Evolutionary conservation across 2,113 vertebrate species (phyloP).

Genomic region (Bos javanicus): DNA sequence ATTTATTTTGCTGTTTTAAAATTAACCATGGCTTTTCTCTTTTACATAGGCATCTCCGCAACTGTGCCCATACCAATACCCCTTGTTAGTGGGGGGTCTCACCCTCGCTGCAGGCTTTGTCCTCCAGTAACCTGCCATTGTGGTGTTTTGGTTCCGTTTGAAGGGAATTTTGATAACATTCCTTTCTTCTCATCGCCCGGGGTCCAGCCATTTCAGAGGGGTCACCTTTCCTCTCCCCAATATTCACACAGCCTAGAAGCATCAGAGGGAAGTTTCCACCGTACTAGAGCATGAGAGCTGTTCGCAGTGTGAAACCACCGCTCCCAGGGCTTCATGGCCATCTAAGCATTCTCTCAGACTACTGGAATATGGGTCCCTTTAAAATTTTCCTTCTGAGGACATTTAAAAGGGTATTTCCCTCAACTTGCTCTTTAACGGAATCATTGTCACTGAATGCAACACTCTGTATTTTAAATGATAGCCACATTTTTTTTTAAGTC

Average conservation of each 20-base stretch:
- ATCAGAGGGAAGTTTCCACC: background rate
- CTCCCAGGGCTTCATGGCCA: conserved; percentile 46
- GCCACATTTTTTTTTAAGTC: background rate
- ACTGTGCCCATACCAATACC: conserved; percentile 73
- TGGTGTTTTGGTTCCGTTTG: conserved; percentile 80
- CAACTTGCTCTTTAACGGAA: conserved; percentile 58
- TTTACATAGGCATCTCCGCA: conserved; percentile 81
- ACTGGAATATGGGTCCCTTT: conserved; percentile 15
- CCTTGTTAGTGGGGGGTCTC: conserved; percentile 70
- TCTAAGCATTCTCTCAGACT: conserved; percentile 79
- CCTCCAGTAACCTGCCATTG: conserved; percentile 82
- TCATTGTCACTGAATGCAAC: conserved; percentile 49
- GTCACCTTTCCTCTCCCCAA: conserved; percentile 37
- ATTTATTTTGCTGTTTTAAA: conserved; percentile 63
- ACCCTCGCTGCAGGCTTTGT: conserved; percentile 72
- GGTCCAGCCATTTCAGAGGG: conserved; percentile 61
- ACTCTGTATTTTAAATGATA: conserved; percentile 25
- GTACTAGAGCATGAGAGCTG: background rate
- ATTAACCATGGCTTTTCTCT: conserved; percentile 80
- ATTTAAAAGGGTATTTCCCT: conserved; percentile 30
- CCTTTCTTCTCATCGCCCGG: conserved; percentile 73
- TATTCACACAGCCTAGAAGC: conserved; percentile 42
- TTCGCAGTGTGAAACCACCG: background rate
- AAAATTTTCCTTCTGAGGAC: conserved; percentile 24
- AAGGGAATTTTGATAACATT: conserved; percentile 74